Evolutionary conservation across 2,113 vertebrate species (phyloP).

Genomic region (Ammospiza nelsoni): DNA sequence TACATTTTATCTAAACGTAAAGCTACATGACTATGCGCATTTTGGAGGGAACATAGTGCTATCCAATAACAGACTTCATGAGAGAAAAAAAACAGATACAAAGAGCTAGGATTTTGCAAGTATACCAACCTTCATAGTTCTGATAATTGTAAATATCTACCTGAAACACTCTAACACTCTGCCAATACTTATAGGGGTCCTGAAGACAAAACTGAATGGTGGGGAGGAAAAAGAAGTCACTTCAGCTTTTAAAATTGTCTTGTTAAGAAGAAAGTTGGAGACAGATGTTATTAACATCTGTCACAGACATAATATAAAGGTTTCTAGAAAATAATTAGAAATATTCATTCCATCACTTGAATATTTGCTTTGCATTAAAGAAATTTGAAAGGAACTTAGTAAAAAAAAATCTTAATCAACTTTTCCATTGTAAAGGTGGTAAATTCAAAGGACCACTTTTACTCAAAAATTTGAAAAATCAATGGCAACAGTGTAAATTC

Average conservation of each 20-base stretch:
- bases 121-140: not conserved
- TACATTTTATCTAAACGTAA: not conserved
- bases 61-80: not conserved
- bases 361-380: not conserved
- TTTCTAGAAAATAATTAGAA: not conserved
- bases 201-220: not conserved
- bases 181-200: rapidly evolving
- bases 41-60: not conserved
- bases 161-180: not conserved
- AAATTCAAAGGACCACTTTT: not conserved
- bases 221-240: not conserved
- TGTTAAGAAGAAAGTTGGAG: not conserved
- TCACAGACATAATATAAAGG: not conserved
- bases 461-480: not conserved
- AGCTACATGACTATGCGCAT: not conserved
- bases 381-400: not conserved
- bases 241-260: not conserved
- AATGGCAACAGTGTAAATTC: not conserved
- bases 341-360: not conserved
- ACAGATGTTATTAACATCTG: not conserved
- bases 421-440: not conserved
- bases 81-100: not conserved
- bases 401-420: not conserved
- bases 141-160: not conserved
- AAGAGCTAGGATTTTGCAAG: not conserved